A percentile compares a stretch with the other conserved stretches of the same genome.
Conservation (phyloP, 2,113 vertebrate species). For the Heterocephalus glaber region DNA sequence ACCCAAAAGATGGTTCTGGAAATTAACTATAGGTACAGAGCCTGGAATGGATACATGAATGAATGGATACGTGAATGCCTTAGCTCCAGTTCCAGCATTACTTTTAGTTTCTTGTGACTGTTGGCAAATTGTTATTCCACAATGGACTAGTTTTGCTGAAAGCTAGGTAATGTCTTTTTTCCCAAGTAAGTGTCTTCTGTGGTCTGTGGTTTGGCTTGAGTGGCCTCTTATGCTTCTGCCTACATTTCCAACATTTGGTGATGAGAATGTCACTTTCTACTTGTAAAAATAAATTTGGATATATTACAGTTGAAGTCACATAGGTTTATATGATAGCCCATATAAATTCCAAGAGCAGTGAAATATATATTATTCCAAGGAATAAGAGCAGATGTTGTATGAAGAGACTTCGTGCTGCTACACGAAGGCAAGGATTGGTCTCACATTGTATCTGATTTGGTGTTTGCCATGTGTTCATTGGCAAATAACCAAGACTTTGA, state of each 20-base stretch:
- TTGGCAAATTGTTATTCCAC: background rate
- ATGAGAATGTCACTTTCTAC: background rate
- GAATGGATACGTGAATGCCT: background rate
- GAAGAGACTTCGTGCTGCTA: background rate
- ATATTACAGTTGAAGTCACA: background rate
- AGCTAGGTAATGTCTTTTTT: background rate
- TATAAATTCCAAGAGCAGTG: background rate
- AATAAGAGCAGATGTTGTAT: background rate
- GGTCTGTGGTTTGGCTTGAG: slow-evolving; percentile 12
- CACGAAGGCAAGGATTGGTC: background rate
- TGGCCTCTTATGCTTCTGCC: background rate
- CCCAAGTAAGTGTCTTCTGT: background rate
- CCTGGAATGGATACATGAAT: background rate
- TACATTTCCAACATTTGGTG: slow-evolving; percentile 27
- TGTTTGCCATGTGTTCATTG: background rate
- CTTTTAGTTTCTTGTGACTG: background rate
- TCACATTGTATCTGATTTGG: background rate
- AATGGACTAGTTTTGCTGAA: background rate
- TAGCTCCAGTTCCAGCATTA: background rate
- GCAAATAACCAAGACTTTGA: background rate
- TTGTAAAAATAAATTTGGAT: slow-evolving; percentile 51
- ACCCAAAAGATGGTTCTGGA: background rate
- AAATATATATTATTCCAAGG: background rate
- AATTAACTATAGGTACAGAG: background rate
- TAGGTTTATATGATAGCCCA: slow-evolving; percentile 19